A percentile compares a stretch with the other conserved stretches of the same genome.
These are phyloP conservation scores for Anguilla anguilla DNA, from an alignment of 2,797 vertebrate species.

Conservation along the genomic window DNA sequence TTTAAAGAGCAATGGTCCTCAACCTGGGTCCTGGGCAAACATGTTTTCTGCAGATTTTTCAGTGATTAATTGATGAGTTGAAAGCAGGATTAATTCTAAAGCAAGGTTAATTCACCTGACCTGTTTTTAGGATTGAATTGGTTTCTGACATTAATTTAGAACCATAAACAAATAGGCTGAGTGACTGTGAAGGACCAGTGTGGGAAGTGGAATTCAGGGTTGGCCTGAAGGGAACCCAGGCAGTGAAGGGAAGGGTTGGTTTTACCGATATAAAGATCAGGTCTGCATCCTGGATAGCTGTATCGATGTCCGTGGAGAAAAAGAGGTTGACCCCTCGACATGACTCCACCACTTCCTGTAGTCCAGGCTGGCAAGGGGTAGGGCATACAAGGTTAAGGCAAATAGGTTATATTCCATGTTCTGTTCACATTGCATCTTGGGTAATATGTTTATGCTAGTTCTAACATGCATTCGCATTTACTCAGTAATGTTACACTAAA, in stretches of 20 bases:
- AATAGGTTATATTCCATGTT: background rate
- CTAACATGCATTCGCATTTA: background rate
- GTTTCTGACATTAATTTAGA: background rate
- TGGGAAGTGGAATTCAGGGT: background rate
- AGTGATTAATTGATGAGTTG: no score
- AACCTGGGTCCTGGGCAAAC: no score
- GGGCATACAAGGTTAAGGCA: background rate
- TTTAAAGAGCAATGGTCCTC: no score
- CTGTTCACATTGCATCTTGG: background rate
- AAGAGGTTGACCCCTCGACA: constrained; percentile 44
- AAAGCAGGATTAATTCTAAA: no score
- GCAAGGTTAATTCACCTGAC: no score
- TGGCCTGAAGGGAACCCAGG: background rate
- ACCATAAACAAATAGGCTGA: background rate
- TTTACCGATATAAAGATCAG: constrained; percentile 56
- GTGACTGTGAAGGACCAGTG: background rate
- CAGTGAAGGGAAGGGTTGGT: background rate
- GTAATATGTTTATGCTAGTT: background rate
- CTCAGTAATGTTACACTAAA: background rate
- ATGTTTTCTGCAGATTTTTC: no score
- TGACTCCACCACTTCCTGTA: constrained; percentile 56
- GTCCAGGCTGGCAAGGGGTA: constrained; percentile 22
- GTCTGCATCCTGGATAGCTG: constrained; percentile 51
- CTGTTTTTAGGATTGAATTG: no score
- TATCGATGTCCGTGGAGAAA: constrained; percentile 51